These are phyloP conservation scores for Xestia xanthographa DNA, from an alignment of 2,888 invertebrate species.

Conservation along the genomic window DNA sequence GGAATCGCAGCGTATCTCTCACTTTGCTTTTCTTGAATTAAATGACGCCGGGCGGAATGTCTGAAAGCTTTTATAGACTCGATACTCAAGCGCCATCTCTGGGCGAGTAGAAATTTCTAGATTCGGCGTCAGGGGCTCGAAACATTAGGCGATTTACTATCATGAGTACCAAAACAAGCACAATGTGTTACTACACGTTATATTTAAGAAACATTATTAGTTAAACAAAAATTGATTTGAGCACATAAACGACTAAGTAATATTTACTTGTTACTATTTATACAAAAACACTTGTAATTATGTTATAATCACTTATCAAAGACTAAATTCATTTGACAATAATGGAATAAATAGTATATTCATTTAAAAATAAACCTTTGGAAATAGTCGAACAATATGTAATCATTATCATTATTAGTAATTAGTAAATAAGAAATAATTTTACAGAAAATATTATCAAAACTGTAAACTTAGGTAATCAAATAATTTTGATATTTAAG, in stretches of 20 bases:
- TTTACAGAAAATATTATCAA: neutral
- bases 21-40: constrained; percentile 70
- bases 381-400: neutral
- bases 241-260: no score
- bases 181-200: no score
- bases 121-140: constrained; percentile 74
- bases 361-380: neutral
- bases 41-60: constrained; percentile 80
- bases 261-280: neutral
- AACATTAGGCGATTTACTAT: constrained; percentile 60
- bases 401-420: no score
- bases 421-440: neutral
- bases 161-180: neutral
- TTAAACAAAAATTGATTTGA: neutral
- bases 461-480: no score
- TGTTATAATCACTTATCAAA: neutral
- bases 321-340: neutral
- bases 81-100: constrained; percentile 81
- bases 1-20: constrained; percentile 72
- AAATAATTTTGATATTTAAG: neutral
- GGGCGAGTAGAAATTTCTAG: constrained; percentile 84
- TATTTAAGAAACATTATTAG: neutral
- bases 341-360: neutral
- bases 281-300: neutral
- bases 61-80: constrained; percentile 80